phyloP scores from a whole-genome alignment of 1,140 invertebrate species.

The Conus betulinus region DNA sequence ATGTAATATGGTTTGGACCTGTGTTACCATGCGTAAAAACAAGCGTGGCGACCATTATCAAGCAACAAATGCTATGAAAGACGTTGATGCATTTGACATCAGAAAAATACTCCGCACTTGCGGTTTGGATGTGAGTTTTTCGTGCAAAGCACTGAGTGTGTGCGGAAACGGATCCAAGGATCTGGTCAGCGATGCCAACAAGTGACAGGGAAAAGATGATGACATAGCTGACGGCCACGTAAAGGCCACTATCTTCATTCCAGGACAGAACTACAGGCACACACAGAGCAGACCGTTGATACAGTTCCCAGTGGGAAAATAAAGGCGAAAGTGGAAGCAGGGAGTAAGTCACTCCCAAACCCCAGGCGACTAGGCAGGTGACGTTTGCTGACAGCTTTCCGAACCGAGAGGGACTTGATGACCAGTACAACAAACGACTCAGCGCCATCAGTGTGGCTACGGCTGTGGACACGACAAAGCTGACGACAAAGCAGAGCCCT shows the following conservation, averaged over 20 bases:
- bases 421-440: not conserved
- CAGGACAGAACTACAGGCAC: not conserved
- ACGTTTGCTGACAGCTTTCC: not conserved
- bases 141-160: too few relatives aligned
- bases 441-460: not conserved
- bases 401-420: too few relatives aligned
- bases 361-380: not conserved
- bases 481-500: not conserved
- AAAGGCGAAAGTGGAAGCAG: not conserved
- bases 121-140: not conserved
- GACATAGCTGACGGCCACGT: not conserved
- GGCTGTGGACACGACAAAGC: not conserved
- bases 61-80: not conserved
- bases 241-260: not conserved
- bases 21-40: not conserved
- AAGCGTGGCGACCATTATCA: not conserved
- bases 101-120: not conserved
- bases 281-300: not conserved
- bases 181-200: not conserved
- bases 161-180: not conserved
- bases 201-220: not conserved
- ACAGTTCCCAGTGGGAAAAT: not conserved
- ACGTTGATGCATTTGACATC: not conserved
- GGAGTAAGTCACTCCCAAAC: not conserved
- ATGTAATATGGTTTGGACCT: conserved; percentile 3